phyloP scores from a whole-genome alignment of 2,888 invertebrate species.

The Prosapia bicincta region DNA sequence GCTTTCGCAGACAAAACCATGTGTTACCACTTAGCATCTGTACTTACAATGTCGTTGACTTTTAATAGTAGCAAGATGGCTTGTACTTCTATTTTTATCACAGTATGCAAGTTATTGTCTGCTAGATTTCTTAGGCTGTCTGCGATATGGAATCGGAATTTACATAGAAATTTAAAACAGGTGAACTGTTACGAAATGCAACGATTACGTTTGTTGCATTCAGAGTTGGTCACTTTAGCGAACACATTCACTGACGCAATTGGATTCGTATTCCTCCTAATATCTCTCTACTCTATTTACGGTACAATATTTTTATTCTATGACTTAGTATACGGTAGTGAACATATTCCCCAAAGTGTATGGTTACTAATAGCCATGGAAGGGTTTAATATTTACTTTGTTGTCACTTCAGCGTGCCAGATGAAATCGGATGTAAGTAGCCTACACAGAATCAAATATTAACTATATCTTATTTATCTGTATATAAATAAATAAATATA shows the following conservation, averaged over 20 bases:
- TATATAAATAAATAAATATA: too few species aligned
- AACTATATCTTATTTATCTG: too few species aligned
- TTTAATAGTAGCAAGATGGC: not conserved
- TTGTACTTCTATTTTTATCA: not conserved
- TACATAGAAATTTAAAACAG: not conserved
- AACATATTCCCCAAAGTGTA: not conserved
- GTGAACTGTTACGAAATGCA: not conserved
- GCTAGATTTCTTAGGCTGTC: not conserved
- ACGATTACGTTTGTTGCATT: not conserved
- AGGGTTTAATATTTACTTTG: not conserved
- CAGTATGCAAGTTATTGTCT: not conserved
- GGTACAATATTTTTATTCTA: not conserved
- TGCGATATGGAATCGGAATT: not conserved
- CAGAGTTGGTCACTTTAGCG: not conserved
- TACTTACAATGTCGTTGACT: not conserved
- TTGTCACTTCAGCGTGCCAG: not conserved
- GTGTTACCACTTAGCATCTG: too few species aligned
- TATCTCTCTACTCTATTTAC: not conserved
- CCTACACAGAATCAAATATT: too few species aligned
- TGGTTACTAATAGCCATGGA: not conserved
- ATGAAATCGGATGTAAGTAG: not conserved
- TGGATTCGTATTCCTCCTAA: not conserved
- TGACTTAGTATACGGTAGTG: not conserved
- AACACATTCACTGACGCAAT: not conserved
- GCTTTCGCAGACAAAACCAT: not conserved